Percentiles rank a stretch among this genome's conserved stretches.
phyloP scores from a whole-genome alignment of 2,888 invertebrate genomes.

The Strigamia maritima region DNA sequence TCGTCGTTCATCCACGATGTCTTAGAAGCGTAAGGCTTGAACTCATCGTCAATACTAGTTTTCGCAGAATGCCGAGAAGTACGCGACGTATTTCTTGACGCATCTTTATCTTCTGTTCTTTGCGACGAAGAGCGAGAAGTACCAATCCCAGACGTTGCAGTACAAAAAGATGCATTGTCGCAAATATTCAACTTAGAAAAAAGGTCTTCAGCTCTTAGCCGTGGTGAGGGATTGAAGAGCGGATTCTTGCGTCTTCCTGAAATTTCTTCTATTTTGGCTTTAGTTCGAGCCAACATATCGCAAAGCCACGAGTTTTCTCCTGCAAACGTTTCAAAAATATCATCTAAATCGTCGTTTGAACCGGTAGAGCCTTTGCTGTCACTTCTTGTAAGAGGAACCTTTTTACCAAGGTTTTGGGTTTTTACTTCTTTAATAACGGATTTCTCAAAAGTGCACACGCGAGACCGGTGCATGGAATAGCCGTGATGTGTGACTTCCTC shows the following conservation, averaged over 20 bases:
- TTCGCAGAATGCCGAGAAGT: background rate
- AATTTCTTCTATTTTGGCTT: background rate
- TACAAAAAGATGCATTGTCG: background rate
- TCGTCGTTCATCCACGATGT: background rate
- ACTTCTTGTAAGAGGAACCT: slow-evolving; percentile 60
- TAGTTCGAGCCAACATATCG: background rate
- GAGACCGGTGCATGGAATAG: background rate
- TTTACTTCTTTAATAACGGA: background rate
- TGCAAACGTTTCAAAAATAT: slow-evolving; percentile 85
- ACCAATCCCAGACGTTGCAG: background rate
- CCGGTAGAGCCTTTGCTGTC: slow-evolving; percentile 80
- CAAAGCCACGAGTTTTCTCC: slow-evolving; percentile 54
- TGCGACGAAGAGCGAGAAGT: background rate
- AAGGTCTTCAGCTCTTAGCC: background rate
- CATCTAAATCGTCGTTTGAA: slow-evolving; percentile 72
- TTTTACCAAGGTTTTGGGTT: background rate
- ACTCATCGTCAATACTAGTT: background rate
- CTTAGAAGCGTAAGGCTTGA: background rate
- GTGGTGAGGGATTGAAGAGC: background rate
- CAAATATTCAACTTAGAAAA: background rate
- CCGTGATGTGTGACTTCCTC: background rate
- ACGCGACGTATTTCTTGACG: background rate
- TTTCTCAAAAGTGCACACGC: slow-evolving; percentile 34
- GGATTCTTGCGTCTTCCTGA: background rate
- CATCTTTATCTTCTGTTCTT: background rate